Base-by-base conservation (phyloP, 2,797 vertebrate species). In the Helarctos malayanus region DNA sequence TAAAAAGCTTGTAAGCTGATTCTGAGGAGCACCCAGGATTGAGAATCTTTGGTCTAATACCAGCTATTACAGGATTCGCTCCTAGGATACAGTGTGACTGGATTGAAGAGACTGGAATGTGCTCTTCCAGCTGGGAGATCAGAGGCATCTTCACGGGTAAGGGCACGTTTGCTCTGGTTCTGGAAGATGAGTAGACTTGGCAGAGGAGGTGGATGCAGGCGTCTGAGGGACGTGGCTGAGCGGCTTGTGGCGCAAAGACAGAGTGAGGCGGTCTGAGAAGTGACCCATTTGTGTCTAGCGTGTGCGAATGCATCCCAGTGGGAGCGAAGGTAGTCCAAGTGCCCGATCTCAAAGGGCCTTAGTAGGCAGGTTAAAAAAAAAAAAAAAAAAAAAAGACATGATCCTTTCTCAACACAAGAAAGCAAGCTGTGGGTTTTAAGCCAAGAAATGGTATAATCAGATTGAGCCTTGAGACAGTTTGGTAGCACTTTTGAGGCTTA, bases 351-450 rank as follows among this genome's bases (percentile, higher is more conserved):
- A n/a, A 71, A 80, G 56, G 68, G 6, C 54, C 27, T 38, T 45
- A 15, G 10, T 38, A 59, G 45, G 11, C 76, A 38, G 49, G 59
- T 65, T 41, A 41, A 41, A 8, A 45, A 45, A 81, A 89, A 73
- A 45, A 45, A 81, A 35, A 75, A 91, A 83, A 27, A 52, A 49
- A 56, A 76, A 47, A 29, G 38, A 65, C 52, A 5, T 21, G 41
- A 38, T 75, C 14, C 59, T 9, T 92, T 93, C 47, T 90, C 49
- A 78, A 19, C 10, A 56, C 7, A 79, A 18, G 76, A 35, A 84
- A 95, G 45, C 54, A 69, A 65, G 52, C 78, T 91, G n/a, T 73
- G 52, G 25, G 2, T 91, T 96, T 85, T 81, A 84, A 85, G 73
- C 38, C 25, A 82, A 82, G 56, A 88, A 88, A 71, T 15, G 3